These are phyloP conservation scores for Halcyon smyrnensis DNA, from an alignment of 2,797 vertebrate genomes.

Conservation along the genomic window DNA sequence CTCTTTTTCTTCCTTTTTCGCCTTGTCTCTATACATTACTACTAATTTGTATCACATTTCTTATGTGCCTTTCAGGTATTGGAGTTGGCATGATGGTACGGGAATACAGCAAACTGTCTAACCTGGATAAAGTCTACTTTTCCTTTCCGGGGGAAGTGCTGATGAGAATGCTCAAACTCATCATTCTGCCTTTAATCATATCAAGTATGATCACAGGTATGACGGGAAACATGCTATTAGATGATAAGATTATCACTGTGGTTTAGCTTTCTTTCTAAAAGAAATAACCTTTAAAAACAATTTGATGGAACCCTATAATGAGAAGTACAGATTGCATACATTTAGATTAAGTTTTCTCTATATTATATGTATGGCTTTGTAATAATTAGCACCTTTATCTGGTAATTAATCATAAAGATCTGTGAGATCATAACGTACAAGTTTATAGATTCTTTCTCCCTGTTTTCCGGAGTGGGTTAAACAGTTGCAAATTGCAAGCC, in stretches of 20 bases:
- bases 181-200: constrained; percentile 95
- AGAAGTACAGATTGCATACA: not conserved
- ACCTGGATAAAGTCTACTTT: constrained; percentile 92
- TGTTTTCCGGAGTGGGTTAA: not conserved
- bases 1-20: not conserved
- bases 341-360: not conserved
- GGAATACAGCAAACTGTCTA: constrained; percentile 87
- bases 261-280: not conserved
- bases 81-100: constrained; percentile 87
- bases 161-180: constrained; percentile 97
- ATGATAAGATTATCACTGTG: not conserved
- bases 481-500: not conserved
- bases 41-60: not conserved
- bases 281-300: not conserved
- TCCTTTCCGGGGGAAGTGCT: constrained; percentile 95
- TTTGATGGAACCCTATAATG: not conserved
- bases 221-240: not conserved
- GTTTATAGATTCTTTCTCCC: not conserved
- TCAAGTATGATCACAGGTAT: constrained; percentile 99
- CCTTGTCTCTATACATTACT: not conserved
- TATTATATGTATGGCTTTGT: not conserved
- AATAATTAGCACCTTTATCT: not conserved
- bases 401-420: not conserved
- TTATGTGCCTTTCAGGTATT: constrained; percentile 83
- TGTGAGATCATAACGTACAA: not conserved